These are phyloP conservation scores for Microhierax caerulescens DNA, from an alignment of 2,797 vertebrate genomes.

Conservation along the genomic window DNA sequence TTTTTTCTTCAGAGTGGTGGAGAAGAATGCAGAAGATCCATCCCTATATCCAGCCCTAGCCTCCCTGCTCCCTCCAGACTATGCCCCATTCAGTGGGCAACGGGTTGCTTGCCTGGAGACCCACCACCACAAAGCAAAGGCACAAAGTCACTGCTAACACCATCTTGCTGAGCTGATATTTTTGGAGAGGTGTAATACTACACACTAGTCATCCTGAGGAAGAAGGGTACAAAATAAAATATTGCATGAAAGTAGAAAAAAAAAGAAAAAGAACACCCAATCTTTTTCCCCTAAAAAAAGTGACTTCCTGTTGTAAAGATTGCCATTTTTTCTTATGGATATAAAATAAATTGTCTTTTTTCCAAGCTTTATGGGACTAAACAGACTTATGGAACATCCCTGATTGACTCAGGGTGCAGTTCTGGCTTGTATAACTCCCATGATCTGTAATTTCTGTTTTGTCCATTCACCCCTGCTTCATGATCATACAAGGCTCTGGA, in stretches of 20 bases:
- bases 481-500: not conserved
- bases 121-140: not conserved
- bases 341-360: not conserved
- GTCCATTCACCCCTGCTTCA: not conserved
- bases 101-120: not conserved
- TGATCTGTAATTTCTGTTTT: not conserved
- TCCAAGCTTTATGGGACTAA: not conserved
- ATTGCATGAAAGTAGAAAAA: not conserved
- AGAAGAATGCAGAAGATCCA: not conserved
- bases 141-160: not conserved
- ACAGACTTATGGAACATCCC: not conserved
- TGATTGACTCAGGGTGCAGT: not conserved
- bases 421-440: not conserved
- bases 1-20: not conserved
- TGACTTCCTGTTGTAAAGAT: not conserved
- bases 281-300: not conserved
- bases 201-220: not conserved
- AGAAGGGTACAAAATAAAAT: not conserved
- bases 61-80: not conserved
- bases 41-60: not conserved
- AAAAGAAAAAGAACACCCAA: not conserved
- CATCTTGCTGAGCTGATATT: not conserved
- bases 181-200: not conserved
- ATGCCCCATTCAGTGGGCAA: no score
- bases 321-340: not conserved